These are phyloP conservation scores for Ormyrus thymus DNA, from an alignment of 2,888 invertebrate genomes.

Conservation along the genomic window DNA sequence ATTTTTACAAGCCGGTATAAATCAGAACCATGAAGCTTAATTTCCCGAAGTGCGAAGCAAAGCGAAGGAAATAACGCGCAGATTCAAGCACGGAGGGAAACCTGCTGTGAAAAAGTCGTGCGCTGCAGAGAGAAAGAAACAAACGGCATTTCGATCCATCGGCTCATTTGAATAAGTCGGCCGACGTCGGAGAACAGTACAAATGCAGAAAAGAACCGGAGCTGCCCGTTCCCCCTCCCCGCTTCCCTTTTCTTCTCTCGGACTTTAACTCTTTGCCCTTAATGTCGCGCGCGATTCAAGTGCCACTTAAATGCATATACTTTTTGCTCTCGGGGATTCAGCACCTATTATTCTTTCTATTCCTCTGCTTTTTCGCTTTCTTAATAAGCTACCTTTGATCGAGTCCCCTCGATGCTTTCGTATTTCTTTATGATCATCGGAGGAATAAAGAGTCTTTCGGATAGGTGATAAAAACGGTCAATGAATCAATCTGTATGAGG, in stretches of 20 bases:
- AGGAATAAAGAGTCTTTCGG: too few species aligned
- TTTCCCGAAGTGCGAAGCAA: not conserved
- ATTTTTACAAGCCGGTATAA: not conserved
- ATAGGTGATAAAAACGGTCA: too few species aligned
- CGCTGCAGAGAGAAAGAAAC: conserved; percentile 61
- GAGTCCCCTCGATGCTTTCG: conserved; percentile 9
- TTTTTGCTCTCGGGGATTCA: not conserved
- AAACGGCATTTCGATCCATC: conserved; percentile 69
- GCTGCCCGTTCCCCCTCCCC: not conserved
- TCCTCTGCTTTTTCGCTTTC: conserved; percentile 2
- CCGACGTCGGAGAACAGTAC: conserved; percentile 42
- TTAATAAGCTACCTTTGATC: conserved; percentile 16
- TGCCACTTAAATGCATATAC: conserved; percentile 27
- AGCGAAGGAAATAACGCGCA: conserved; percentile 29
- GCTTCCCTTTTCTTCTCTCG: conserved; percentile 28
- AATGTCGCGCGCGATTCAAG: conserved; percentile 38
- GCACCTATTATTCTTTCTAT: not conserved
- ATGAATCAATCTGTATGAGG: too few species aligned
- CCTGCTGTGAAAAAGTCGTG: conserved; percentile 14
- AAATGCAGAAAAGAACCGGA: conserved; percentile 15
- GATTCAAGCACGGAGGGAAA: not conserved
- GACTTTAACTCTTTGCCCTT: conserved; percentile 43
- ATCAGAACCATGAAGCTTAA: not conserved
- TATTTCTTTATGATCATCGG: not conserved
- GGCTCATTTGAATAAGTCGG: conserved; percentile 70